Percentiles rank a stretch among this genome's conserved stretches.
Evolutionary conservation across 2,888 invertebrate genomes (phyloP).

Genomic region (Drosophila falleni): DNA sequence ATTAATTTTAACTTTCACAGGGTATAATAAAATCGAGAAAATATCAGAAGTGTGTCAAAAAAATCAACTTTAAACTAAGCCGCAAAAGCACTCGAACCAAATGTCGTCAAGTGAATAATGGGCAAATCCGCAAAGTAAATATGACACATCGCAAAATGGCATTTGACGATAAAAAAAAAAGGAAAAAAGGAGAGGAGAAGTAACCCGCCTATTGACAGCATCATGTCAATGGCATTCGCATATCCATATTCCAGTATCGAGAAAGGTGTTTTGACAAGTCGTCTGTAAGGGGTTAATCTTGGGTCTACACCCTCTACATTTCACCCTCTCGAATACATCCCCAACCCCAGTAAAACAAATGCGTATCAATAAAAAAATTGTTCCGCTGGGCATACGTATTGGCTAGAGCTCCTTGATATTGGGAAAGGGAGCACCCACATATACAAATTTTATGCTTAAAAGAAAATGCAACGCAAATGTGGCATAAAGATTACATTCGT

Average conservation of each 20-base stretch:
- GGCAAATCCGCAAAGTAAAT: slow-evolving; percentile 78
- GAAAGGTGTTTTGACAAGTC: slow-evolving; percentile 72
- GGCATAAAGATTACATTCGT: slow-evolving; percentile 62
- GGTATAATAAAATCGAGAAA: slow-evolving; percentile 13
- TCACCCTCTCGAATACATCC: slow-evolving; percentile 18
- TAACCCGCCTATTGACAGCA: slow-evolving; percentile 45
- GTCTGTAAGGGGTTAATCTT: slow-evolving; percentile 60
- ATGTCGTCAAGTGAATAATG: slow-evolving; percentile 78
- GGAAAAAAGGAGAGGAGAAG: background rate
- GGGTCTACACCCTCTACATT: slow-evolving; percentile 23
- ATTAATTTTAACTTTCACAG: background rate
- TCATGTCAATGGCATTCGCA: slow-evolving; percentile 56
- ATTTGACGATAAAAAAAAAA: slow-evolving; percentile 72
- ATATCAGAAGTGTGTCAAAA: slow-evolving; percentile 61
- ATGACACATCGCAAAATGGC: slow-evolving; percentile 80
- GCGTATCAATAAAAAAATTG: slow-evolving; percentile 78
- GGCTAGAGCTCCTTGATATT: slow-evolving; percentile 46
- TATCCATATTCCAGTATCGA: slow-evolving; percentile 31
- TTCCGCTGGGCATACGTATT: slow-evolving; percentile 71
- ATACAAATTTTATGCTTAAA: slow-evolving; percentile 28
- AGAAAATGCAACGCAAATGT: slow-evolving; percentile 66
- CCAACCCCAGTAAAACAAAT: slow-evolving; percentile 33
- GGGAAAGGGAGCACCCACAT: slow-evolving; percentile 9
- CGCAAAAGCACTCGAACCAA: slow-evolving; percentile 71
- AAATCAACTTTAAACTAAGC: slow-evolving; percentile 76